A percentile compares a stretch with the other conserved stretches of the same genome.
phyloP scores from a whole-genome alignment of 2,888 invertebrate species.

The Idaea dimidiata region DNA sequence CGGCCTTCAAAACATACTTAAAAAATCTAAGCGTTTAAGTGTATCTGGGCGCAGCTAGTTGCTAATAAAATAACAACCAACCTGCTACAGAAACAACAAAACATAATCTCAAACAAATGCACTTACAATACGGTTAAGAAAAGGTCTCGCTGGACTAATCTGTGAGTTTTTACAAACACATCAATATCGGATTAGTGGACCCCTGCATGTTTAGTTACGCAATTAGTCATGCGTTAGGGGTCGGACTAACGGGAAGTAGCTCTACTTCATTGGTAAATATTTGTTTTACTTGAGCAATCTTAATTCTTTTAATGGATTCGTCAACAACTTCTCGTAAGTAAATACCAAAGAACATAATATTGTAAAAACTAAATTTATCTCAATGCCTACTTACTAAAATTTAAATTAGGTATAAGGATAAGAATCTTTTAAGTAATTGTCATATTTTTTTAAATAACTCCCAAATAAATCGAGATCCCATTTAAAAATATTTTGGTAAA shows the following conservation, averaged over 20 bases:
- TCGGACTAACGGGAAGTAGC: constrained; percentile 29
- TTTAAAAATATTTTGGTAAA: constrained; percentile 11
- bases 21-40: no score
- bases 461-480: not conserved
- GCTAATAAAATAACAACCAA: constrained; percentile 1
- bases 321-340: not conserved
- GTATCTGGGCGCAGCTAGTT: no score
- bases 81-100: constrained; percentile 20
- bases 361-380: not conserved
- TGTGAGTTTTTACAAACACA: constrained; percentile 80
- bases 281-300: not conserved
- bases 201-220: constrained; percentile 74
- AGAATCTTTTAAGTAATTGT: constrained; percentile 7
- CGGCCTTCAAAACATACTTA: no score
- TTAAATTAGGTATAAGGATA: not conserved
- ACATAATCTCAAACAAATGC: constrained; percentile 17
- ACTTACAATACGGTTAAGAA: constrained; percentile 1
- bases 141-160: constrained; percentile 47
- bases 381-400: not conserved
- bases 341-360: not conserved
- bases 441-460: constrained; percentile 3
- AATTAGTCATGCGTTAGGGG: constrained; percentile 69
- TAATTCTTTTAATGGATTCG: not conserved
- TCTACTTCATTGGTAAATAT: constrained; percentile 31
- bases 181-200: constrained; percentile 75